A percentile compares a stretch with the other conserved stretches of the same genome.
Conservation (phyloP, 2,113 vertebrate species). For the Salminus brasiliensis region DNA sequence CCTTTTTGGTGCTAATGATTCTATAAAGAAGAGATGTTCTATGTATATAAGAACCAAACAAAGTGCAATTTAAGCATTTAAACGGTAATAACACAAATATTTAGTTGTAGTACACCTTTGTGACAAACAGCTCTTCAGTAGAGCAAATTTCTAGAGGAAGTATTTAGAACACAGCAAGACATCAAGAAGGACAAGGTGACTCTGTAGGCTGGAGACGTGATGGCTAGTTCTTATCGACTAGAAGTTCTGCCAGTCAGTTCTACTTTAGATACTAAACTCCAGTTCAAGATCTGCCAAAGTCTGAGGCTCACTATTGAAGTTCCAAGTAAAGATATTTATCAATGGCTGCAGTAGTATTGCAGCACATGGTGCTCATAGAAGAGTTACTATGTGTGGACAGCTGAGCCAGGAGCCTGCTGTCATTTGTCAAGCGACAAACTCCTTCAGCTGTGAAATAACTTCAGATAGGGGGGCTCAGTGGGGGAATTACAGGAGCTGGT, state of each 20-base stretch:
- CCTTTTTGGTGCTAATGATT: too few species aligned
- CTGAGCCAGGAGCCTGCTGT: conserved; percentile 61
- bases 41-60: too few species aligned
- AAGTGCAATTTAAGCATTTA: too few species aligned
- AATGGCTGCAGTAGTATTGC: conserved; percentile 44
- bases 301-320: background rate
- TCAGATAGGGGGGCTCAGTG: conserved; percentile 51
- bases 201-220: background rate
- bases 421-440: conserved; percentile 65
- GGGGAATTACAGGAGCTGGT: conserved; percentile 53
- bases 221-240: conserved; percentile 1
- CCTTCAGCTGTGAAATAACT: conserved; percentile 69
- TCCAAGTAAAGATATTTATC: conserved; percentile 10
- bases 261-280: background rate
- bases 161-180: background rate
- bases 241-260: background rate
- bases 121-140: background rate
- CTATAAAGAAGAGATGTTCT: too few species aligned
- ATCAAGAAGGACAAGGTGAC: background rate
- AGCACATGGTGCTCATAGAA: too few species aligned
- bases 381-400: conserved; percentile 65
- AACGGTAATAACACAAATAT: too few species aligned
- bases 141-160: background rate
- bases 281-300: background rate
- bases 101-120: too few species aligned